Percentiles rank a stretch among this genome's conserved stretches.
These are phyloP conservation scores for Clarias batrachus DNA, from an alignment of 2,113 vertebrate genomes.

Conservation along the genomic window DNA sequence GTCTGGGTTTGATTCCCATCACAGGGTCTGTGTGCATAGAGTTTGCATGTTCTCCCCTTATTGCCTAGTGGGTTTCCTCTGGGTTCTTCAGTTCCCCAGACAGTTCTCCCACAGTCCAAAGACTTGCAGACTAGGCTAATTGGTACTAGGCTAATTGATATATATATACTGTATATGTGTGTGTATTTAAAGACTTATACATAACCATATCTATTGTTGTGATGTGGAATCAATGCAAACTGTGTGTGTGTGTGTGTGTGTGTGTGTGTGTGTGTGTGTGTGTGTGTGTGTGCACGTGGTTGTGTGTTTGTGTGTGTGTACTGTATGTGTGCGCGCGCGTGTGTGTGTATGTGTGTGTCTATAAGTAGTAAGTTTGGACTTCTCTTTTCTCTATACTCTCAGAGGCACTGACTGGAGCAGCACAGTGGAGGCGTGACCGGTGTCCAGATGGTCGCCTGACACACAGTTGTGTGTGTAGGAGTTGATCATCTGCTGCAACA, in stretches of 20 bases:
- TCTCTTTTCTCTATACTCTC: conserved; percentile 1
- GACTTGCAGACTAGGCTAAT: no score
- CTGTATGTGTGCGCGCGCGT: conserved; percentile 19
- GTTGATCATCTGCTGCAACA: conserved; percentile 33
- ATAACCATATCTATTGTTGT: not conserved
- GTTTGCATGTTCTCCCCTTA: no score
- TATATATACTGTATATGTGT: no score
- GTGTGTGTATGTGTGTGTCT: conserved; percentile 35
- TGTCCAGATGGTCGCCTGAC: conserved; percentile 37
- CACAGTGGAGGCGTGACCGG: not conserved
- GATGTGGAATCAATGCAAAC: not conserved
- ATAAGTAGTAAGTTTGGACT: conserved; percentile 15
- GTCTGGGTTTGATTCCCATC: no score
- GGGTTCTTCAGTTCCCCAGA: no score
- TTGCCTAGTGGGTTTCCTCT: no score
- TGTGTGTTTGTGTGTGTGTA: conserved; percentile 31
- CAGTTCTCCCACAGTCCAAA: no score
- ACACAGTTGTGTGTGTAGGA: conserved; percentile 24
- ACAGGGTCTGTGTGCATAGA: no score
- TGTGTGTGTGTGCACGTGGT: conserved; percentile 26
- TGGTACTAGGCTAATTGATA: no score
- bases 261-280: conserved; percentile 30
- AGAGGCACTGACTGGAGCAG: conserved; percentile 1
- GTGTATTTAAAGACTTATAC: not conserved
- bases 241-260: conserved; percentile 31